A percentile compares a stretch with the other conserved stretches of the same genome.
Conservation (phyloP, 1,140 invertebrate species). For the Papilio aristodemus region DNA sequence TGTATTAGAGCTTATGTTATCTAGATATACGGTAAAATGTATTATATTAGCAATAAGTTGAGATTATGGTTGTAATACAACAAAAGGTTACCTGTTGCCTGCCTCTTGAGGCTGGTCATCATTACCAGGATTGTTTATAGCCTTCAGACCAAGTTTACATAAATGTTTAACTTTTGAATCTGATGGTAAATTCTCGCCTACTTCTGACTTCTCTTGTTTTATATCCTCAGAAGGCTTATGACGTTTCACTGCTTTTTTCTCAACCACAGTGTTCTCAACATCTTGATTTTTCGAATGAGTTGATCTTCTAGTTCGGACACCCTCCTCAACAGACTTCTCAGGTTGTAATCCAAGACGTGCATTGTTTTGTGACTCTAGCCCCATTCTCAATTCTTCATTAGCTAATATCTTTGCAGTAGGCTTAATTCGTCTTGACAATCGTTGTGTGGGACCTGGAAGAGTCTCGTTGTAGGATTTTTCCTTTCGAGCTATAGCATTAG, state of each 20-base stretch:
- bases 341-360: conserved; percentile 63
- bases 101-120: conserved; percentile 54
- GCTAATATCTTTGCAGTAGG: conserved; percentile 81
- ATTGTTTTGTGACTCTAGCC: conserved; percentile 81
- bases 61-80: conserved; percentile 12
- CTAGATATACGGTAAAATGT: too few species aligned
- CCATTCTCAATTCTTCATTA: conserved; percentile 81
- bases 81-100: conserved; percentile 53
- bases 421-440: conserved; percentile 79
- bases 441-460: conserved; percentile 47
- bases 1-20: too few species aligned
- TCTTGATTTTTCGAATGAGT: conserved; percentile 42
- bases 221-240: conserved; percentile 46
- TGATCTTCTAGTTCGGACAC: conserved; percentile 62
- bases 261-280: conserved; percentile 34
- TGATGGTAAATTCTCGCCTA: conserved; percentile 57
- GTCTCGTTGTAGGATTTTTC: conserved; percentile 80
- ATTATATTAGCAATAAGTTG: conserved; percentile 26
- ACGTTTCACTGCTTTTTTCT: conserved; percentile 49
- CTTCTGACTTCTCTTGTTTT: conserved; percentile 47
- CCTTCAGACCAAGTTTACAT: conserved; percentile 79
- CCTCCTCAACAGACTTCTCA: conserved; percentile 62
- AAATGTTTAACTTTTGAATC: conserved; percentile 82
- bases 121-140: conserved; percentile 53
- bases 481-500: conserved; percentile 82